Percentiles rank a stretch among this genome's conserved stretches.
These are phyloP conservation scores for Excalfactoria chinensis DNA, from an alignment of 2,113 vertebrate genomes.

Conservation along the genomic window DNA sequence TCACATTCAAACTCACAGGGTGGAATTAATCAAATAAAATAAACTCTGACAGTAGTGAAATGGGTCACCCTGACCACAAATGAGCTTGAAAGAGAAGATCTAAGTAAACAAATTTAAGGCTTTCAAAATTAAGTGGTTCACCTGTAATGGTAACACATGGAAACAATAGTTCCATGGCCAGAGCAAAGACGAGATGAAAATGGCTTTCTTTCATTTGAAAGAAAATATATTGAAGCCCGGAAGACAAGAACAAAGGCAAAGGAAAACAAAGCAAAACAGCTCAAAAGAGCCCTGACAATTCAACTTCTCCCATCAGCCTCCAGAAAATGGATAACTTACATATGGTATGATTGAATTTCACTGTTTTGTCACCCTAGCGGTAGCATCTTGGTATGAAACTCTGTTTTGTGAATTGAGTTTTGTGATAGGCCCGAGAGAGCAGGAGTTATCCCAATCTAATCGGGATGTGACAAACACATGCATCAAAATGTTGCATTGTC, in stretches of 20 bases:
- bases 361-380: slow-evolving; percentile 65
- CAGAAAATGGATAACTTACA: slow-evolving; percentile 69
- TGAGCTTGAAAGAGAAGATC: background rate
- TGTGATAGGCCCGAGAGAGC: slow-evolving; percentile 60
- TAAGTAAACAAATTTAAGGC: background rate
- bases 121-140: background rate
- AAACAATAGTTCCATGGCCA: background rate
- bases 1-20: background rate
- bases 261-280: slow-evolving; percentile 31
- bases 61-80: background rate
- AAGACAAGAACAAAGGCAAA: slow-evolving; percentile 44
- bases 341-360: slow-evolving; percentile 62
- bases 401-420: slow-evolving; percentile 68
- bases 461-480: slow-evolving; percentile 69
- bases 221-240: slow-evolving; percentile 26
- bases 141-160: background rate
- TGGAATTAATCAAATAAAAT: background rate
- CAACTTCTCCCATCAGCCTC: slow-evolving; percentile 57
- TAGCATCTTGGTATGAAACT: slow-evolving; percentile 63
- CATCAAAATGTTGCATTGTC: slow-evolving; percentile 67
- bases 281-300: slow-evolving; percentile 62
- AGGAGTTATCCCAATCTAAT: slow-evolving; percentile 66
- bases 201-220: slow-evolving; percentile 25
- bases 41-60: background rate
- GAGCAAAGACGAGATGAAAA: slow-evolving; percentile 20